A percentile compares a stretch with the other conserved stretches of the same genome.
Conservation (phyloP, 2,113 vertebrate species). For the Tyrannus savana region DNA sequence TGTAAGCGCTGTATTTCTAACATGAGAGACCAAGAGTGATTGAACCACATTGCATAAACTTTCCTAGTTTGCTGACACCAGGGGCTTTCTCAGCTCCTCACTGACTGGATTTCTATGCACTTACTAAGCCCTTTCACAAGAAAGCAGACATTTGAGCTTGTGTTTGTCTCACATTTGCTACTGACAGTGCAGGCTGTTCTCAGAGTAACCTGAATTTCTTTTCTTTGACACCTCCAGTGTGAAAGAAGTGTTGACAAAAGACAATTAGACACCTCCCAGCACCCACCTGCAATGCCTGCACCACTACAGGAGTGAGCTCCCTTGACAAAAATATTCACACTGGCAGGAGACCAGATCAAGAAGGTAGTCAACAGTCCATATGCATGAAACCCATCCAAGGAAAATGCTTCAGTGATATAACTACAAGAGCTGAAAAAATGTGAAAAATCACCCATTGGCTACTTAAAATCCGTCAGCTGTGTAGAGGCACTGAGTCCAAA, state of each 20-base stretch:
- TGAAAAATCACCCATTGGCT: slow-evolving; percentile 65
- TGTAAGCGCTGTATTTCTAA: background rate
- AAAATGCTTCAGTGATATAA: slow-evolving; percentile 61
- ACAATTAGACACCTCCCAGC: background rate
- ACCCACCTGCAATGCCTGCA: background rate
- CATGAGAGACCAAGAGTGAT: background rate
- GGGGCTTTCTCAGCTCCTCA: background rate
- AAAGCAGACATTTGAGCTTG: background rate
- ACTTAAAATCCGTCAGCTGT: slow-evolving; percentile 42
- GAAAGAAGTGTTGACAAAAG: background rate
- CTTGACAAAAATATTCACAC: slow-evolving; percentile 29
- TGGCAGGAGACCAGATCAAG: slow-evolving; percentile 39
- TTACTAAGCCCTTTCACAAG: background rate
- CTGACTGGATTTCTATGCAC: background rate
- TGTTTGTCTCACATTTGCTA: background rate
- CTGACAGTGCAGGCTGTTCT: background rate
- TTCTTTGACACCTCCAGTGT: background rate
- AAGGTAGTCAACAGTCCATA: slow-evolving; percentile 25
- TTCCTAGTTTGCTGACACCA: background rate
- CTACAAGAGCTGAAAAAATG: slow-evolving; percentile 21
- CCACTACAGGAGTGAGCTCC: background rate
- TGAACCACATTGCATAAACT: background rate
- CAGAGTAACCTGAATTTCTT: background rate
- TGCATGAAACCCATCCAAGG: slow-evolving; percentile 46
- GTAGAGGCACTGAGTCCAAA: background rate